These are phyloP conservation scores for Limnephilus marmoratus DNA, from an alignment of 2,888 invertebrate species.

Conservation along the genomic window DNA sequence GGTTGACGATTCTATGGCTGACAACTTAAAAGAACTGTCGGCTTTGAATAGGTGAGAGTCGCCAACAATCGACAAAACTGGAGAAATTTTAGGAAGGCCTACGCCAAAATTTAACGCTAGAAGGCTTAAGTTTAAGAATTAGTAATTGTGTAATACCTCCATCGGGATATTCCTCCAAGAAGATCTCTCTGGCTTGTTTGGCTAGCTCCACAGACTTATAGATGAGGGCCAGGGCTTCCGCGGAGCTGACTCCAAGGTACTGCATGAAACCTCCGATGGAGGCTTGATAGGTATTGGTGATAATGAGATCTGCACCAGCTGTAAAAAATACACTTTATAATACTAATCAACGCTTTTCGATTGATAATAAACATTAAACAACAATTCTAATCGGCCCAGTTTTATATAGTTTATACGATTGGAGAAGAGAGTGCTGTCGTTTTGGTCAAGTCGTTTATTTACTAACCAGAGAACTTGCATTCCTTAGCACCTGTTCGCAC, in stretches of 20 bases:
- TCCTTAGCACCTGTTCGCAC: too few relatives aligned
- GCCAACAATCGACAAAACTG: too few relatives aligned
- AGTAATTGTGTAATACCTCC: constrained; percentile 46
- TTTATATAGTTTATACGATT: background rate
- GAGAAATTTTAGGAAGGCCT: background rate
- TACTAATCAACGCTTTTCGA: too few relatives aligned
- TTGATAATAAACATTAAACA: background rate
- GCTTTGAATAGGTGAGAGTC: background rate
- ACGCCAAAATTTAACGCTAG: background rate
- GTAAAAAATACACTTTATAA: constrained; percentile 68
- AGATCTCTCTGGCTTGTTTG: constrained; percentile 82
- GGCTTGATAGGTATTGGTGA: constrained; percentile 94
- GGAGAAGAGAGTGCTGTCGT: background rate
- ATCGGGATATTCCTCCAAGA: constrained; percentile 77
- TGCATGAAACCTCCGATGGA: constrained; percentile 86
- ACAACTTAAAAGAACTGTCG: background rate
- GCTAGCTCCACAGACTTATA: constrained; percentile 86
- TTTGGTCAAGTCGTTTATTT: too few relatives aligned
- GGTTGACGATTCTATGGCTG: background rate
- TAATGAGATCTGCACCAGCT: constrained; percentile 92
- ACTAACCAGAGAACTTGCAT: too few relatives aligned
- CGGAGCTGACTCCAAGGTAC: constrained; percentile 82
- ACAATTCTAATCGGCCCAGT: background rate
- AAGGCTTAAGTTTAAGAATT: background rate
- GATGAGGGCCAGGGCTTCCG: constrained; percentile 85